Base-by-base conservation (phyloP, 2,113 vertebrate species). In the Amphilophus citrinellus region DNA sequence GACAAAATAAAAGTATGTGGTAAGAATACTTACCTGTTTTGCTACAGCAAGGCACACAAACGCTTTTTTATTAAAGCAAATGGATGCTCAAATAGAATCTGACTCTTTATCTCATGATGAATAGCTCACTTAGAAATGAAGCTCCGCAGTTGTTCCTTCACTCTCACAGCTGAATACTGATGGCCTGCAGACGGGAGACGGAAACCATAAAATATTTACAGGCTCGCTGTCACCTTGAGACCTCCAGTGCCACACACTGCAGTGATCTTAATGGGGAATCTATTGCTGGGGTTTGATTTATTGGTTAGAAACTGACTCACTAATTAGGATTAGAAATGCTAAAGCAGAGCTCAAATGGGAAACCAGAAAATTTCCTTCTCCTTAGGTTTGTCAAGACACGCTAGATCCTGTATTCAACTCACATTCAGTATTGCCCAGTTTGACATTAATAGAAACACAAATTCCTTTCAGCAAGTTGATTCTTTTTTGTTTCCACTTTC, bases 121-220 rank as follows among this genome's bases (percentile, higher is more conserved):
- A 79, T 58, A 42, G 60, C 61, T 61, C 10, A 37, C 85, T 59
- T 60, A 3, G 7, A 77, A 78, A 44, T 37, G 24, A 77, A 60
- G 18, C 58, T 68, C 53, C 11, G 58, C 57, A 77, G 80, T n/a
- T 13, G 53, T 39, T 83, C 44, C 59, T 84, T 80, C 30, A 2
- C 7, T 56, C 62, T 65, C 35, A 0, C 7, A 20, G 65, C 58
- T 85, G 71, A 82, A 65, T 17, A 32, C 77, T 47, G 84, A 58
- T 68, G 59, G 44, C 66, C 79, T 85, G 44, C 76, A 86, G 73
- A 66, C 79, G 6, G 42, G 61, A 68, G 83, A 83, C 3, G 2
- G 84, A 80, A 53, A 20, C 30, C 18, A 85, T 94, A 3, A 94
- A 93, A 91, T 91, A 93, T 94, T 93, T 85, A 94, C 53, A 82